A percentile compares a stretch with the other conserved stretches of the same genome.
These are phyloP conservation scores for Aphrophora alni DNA, from an alignment of 2,888 invertebrate species.

Conservation along the genomic window DNA sequence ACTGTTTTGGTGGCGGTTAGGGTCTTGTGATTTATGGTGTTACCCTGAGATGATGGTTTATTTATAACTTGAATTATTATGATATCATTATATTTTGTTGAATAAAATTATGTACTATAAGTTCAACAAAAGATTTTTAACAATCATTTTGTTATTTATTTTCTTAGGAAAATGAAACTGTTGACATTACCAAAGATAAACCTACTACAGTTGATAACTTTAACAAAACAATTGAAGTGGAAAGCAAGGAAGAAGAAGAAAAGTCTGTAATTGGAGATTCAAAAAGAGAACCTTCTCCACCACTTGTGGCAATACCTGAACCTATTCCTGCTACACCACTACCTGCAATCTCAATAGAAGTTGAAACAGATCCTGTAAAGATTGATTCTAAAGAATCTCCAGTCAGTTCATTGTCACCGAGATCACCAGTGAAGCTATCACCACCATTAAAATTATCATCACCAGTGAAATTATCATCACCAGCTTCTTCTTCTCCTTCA, in stretches of 20 bases:
- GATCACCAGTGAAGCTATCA: not conserved
- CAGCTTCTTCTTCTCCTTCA: not conserved
- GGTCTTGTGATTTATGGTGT: too few relatives aligned
- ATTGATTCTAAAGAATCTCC: not conserved
- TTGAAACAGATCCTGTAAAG: not conserved
- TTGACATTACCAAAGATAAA: not conserved
- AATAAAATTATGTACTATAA: too few relatives aligned
- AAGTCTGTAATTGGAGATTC: not conserved
- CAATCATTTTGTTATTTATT: too few relatives aligned
- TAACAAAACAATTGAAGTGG: not conserved
- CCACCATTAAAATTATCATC: not conserved
- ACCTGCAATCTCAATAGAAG: not conserved
- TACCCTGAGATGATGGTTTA: too few relatives aligned
- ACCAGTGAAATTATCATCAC: not conserved
- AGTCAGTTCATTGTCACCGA: not conserved
- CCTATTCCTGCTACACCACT: not conserved
- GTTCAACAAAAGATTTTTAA: too few relatives aligned
- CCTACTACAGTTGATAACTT: not conserved
- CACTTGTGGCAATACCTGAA: not conserved
- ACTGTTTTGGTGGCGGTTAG: too few relatives aligned
- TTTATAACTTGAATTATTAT: too few relatives aligned
- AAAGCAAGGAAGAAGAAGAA: constrained; percentile 38
- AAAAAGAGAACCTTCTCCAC: not conserved
- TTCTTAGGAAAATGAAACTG: not conserved
- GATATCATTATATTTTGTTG: too few relatives aligned